A percentile compares a stretch with the other conserved stretches of the same genome.
Conservation (phyloP, 2,113 vertebrate species). For the Edolisoma coerulescens region DNA sequence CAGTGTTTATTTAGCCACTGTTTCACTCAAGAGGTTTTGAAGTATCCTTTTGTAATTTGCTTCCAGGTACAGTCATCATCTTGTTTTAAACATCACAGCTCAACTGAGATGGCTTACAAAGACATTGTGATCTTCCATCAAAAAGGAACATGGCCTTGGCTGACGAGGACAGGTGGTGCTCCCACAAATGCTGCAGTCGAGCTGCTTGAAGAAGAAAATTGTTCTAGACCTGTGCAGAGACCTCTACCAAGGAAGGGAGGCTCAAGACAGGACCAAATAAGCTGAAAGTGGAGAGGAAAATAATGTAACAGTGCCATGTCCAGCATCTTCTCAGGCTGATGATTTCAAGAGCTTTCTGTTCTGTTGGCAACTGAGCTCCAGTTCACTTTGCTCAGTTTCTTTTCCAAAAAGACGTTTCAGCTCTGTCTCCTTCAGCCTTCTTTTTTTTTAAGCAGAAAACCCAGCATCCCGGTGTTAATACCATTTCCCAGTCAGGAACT, state of each 20-base stretch:
- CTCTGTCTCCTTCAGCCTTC: background rate
- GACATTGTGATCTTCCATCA: no score
- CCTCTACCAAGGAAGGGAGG: background rate
- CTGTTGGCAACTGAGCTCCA: background rate
- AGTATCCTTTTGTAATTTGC: background rate
- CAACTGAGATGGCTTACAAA: background rate
- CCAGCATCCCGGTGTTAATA: background rate
- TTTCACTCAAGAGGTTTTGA: background rate
- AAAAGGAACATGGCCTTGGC: background rate
- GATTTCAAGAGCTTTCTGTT: background rate
- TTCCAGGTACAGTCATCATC: background rate
- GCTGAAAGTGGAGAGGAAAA: background rate
- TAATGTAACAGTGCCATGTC: accelerated
- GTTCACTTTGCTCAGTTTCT: background rate
- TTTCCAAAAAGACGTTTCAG: background rate
- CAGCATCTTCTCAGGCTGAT: background rate
- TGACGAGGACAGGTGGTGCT: accelerated
- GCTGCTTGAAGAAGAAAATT: background rate
- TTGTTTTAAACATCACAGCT: background rate
- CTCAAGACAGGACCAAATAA: background rate
- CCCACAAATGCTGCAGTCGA: accelerated
- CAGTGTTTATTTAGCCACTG: background rate
- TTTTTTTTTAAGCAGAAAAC: background rate
- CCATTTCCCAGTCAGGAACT: background rate
- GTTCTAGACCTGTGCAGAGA: background rate